Evolutionary conservation across 30 jellyfish, hydroid and myxozoan genomes (phyloP).

Genomic region (Cassiopea xamachana): DNA sequence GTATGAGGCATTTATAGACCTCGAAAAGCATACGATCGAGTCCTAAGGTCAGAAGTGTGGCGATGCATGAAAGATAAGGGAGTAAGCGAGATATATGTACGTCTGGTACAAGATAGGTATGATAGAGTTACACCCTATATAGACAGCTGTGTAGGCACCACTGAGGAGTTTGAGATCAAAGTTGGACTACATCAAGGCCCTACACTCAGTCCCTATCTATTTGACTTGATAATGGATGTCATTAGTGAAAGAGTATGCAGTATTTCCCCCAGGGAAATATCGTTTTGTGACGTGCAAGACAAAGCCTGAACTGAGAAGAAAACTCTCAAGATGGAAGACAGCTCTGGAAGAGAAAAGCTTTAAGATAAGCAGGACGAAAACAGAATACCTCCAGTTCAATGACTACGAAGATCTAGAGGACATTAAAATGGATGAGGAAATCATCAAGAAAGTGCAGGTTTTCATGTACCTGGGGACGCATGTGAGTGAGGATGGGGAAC

Average conservation of each 20-base stretch:
- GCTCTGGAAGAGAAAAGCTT: no score
- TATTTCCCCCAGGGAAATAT: neutral
- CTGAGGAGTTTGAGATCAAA: no score
- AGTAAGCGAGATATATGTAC: no score
- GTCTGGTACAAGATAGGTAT: no score
- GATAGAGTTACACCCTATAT: no score
- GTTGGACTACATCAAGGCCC: slow-evolving; percentile 6
- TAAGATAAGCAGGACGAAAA: neutral
- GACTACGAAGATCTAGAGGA: neutral
- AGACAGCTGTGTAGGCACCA: no score
- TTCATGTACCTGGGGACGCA: slow-evolving; percentile 17
- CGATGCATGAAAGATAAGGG: no score
- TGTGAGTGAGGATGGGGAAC: slow-evolving; percentile 20
- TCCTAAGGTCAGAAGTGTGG: no score
- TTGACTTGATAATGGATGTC: neutral
- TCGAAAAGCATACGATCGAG: no score
- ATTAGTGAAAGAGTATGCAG: neutral
- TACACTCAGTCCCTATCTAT: slow-evolving; percentile 11
- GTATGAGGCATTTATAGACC: no score
- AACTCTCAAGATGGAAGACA: no score
- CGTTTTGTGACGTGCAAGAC: neutral
- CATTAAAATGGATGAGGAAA: neutral
- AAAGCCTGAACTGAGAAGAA: neutral
- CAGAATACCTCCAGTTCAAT: neutral
- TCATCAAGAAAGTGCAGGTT: neutral